Percentiles rank a stretch among this genome's conserved stretches.
Evolutionary conservation across 1,140 invertebrate genomes (phyloP).

Genomic region (Danaus plexippus): DNA sequence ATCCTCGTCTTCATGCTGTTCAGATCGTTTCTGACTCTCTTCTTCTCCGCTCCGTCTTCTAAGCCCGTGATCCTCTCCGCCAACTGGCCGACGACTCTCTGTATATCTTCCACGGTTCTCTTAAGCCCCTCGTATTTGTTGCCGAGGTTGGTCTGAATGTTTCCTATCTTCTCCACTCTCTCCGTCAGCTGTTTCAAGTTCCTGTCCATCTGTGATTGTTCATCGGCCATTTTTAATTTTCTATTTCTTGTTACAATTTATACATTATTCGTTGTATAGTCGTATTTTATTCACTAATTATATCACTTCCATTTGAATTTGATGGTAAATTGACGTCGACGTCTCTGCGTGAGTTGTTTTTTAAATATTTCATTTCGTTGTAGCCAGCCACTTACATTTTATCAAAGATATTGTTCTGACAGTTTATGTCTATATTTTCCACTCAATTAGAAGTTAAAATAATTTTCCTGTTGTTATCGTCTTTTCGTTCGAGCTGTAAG

Average conservation of each 20-base stretch:
- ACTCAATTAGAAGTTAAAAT: too few species aligned
- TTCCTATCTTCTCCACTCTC: slow-evolving; percentile 41
- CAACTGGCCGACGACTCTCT: slow-evolving; percentile 30
- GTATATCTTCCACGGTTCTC: slow-evolving; percentile 45
- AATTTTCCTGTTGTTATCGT: too few species aligned
- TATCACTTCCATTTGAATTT: too few species aligned
- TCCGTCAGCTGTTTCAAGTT: slow-evolving; percentile 30
- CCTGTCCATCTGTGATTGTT: slow-evolving; percentile 24
- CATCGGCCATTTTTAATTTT: slow-evolving; percentile 20
- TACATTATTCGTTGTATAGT: slow-evolving; percentile 14
- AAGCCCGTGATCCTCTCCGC: slow-evolving; percentile 36
- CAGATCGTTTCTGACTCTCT: slow-evolving; percentile 39
- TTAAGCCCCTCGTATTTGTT: slow-evolving; percentile 45
- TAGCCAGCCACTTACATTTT: too few species aligned
- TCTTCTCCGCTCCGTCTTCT: slow-evolving; percentile 38
- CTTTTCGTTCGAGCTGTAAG: too few species aligned
- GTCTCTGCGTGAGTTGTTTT: too few species aligned
- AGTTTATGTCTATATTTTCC: too few species aligned
- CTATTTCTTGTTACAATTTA: slow-evolving; percentile 8
- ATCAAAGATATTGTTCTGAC: too few species aligned
- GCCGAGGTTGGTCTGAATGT: slow-evolving; percentile 37
- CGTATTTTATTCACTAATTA: too few species aligned
- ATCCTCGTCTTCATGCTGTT: slow-evolving; percentile 41
- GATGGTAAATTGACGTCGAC: too few species aligned
- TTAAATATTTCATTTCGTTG: too few species aligned